phyloP scores from a whole-genome alignment of 1,140 invertebrate genomes.

The Lerema accius region DNA sequence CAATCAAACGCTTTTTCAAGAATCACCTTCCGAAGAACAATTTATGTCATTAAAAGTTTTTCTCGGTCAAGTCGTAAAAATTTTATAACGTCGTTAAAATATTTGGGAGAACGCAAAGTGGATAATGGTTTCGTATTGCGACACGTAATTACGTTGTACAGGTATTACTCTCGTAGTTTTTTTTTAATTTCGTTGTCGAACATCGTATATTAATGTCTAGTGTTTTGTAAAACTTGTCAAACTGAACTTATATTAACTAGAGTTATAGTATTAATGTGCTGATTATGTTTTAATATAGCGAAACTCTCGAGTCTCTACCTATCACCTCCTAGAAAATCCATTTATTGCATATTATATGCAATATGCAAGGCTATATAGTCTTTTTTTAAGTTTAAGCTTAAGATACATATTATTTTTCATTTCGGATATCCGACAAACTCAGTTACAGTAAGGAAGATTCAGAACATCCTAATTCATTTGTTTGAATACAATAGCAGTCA shows the following conservation, averaged over 20 bases:
- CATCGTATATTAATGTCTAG: too few relatives aligned
- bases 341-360: too few relatives aligned
- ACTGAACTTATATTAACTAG: too few relatives aligned
- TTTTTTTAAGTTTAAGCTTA: too few relatives aligned
- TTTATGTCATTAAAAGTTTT: neutral
- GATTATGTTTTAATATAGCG: too few relatives aligned
- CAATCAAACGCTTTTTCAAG: slow-evolving; percentile 2
- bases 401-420: too few relatives aligned
- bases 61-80: slow-evolving; percentile 1
- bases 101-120: neutral
- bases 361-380: too few relatives aligned
- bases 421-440: too few relatives aligned
- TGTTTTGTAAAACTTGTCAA: too few relatives aligned
- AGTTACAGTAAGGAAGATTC: neutral
- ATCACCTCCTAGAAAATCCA: too few relatives aligned
- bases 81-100: slow-evolving; percentile 2
- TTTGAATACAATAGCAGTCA: neutral
- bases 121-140: neutral
- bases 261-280: too few relatives aligned
- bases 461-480: neutral
- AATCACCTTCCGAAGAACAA: neutral
- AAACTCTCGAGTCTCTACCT: too few relatives aligned
- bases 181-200: neutral
- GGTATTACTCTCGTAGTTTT: neutral
- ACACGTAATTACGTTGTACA: neutral